phyloP scores from a whole-genome alignment of 2,888 invertebrate species.

The Meandrusa payeni region DNA sequence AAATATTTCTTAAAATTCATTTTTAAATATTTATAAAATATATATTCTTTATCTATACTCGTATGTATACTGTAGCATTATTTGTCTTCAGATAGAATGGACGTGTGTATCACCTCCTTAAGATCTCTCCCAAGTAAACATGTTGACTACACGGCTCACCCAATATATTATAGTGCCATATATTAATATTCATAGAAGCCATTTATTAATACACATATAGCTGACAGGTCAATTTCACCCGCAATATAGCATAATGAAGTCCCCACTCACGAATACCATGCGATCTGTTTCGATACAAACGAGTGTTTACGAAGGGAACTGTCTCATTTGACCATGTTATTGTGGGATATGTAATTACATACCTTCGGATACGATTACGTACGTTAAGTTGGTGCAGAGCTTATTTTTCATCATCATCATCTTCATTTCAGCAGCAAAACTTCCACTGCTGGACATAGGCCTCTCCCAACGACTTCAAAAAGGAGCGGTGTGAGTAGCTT shows the following conservation, averaged over 20 bases:
- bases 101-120: constrained; percentile 2
- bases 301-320: constrained; percentile 31
- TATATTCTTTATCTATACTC: too few relatives aligned
- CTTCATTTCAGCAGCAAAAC: too few relatives aligned
- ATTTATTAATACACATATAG: constrained; percentile 70
- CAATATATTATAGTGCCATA: constrained; percentile 42
- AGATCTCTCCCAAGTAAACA: constrained; percentile 19
- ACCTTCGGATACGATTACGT: too few relatives aligned
- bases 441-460: too few relatives aligned
- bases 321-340: constrained; percentile 28
- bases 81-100: too few relatives aligned
- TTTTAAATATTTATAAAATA: too few relatives aligned
- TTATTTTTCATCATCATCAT: too few relatives aligned
- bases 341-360: constrained; percentile 30
- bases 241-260: constrained; percentile 42
- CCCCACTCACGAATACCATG: constrained; percentile 39
- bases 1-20: too few relatives aligned
- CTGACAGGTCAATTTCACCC: constrained; percentile 74
- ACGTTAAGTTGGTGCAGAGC: too few relatives aligned
- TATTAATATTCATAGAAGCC: constrained; percentile 75
- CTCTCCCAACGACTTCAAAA: too few relatives aligned
- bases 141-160: constrained; percentile 15
- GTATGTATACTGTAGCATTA: too few relatives aligned
- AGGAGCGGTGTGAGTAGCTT: too few relatives aligned
- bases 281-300: constrained; percentile 45